Conservation (phyloP, 2,797 vertebrate genomes). For the Malacoctenus gilli region DNA sequence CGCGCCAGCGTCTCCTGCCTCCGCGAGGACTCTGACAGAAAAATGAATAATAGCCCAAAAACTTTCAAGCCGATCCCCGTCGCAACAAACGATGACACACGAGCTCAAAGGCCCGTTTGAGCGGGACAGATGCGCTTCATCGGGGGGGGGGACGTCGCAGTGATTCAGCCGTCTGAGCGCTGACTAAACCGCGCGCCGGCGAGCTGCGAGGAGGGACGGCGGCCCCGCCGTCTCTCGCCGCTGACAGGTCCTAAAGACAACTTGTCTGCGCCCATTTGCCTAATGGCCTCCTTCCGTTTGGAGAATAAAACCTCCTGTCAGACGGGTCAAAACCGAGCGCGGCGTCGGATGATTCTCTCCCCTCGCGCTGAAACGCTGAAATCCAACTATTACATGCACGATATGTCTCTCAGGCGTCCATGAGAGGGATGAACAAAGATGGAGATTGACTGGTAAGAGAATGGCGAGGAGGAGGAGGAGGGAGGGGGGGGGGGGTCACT, state of each 20-base stretch:
- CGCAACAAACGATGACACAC: constrained; percentile 48
- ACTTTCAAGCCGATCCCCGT: constrained; percentile 47
- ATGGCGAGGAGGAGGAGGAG: too few species aligned
- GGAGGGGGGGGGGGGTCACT: constrained; percentile 12
- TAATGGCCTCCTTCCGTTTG: constrained; percentile 52
- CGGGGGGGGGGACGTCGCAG: constrained; percentile 53
- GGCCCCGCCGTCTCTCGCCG: constrained; percentile 16
- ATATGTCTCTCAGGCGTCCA: constrained; percentile 12
- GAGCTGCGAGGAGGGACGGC: constrained; percentile 19
- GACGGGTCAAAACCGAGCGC: constrained; percentile 35
- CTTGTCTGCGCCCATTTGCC: constrained; percentile 61
- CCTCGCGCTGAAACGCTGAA: constrained; percentile 2
- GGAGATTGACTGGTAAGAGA: constrained; percentile 9
- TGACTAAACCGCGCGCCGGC: constrained; percentile 37
- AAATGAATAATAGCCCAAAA: constrained; percentile 44
- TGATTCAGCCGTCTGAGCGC: constrained; percentile 45
- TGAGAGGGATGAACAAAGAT: constrained; percentile 20
- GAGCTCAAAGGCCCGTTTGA: constrained; percentile 41
- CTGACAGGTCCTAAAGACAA: constrained; percentile 51
- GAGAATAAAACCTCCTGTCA: constrained; percentile 49
- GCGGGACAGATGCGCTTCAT: constrained; percentile 60
- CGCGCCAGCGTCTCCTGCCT: constrained; percentile 27
- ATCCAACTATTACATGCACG: constrained; percentile 4
- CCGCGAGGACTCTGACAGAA: constrained; percentile 37
- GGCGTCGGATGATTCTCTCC: constrained; percentile 23